A percentile compares a stretch with the other conserved stretches of the same genome.
Evolutionary conservation across 2,888 invertebrate species (phyloP).

Genomic region (Xestobium rufovillosum): DNA sequence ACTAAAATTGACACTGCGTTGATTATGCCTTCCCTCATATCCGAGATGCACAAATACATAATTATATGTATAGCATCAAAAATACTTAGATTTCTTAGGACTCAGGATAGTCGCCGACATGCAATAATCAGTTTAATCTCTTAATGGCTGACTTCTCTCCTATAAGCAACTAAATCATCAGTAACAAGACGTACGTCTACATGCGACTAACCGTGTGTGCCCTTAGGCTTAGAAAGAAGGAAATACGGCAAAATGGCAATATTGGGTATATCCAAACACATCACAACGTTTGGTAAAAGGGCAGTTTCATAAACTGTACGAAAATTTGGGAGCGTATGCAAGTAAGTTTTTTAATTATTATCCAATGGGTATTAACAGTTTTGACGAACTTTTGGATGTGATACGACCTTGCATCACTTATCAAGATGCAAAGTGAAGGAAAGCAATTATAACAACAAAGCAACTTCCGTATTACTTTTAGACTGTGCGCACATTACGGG

Average conservation of each 20-base stretch:
- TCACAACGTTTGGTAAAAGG: constrained; percentile 10
- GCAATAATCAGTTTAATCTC: no score
- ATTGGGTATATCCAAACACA: constrained; percentile 4
- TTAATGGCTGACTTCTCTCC: no score
- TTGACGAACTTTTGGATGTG: constrained; percentile 11
- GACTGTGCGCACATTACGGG: no score
- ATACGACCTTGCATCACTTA: constrained; percentile 10
- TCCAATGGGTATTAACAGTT: constrained; percentile 12
- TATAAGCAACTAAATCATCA: neutral
- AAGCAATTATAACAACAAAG: constrained; percentile 9
- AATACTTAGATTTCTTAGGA: no score
- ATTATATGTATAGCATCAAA: no score
- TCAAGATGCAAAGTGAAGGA: constrained; percentile 13
- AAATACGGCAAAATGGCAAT: neutral
- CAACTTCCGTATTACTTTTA: no score
- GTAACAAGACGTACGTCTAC: neutral
- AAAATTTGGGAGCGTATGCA: constrained; percentile 10
- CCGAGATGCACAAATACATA: no score
- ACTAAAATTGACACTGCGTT: no score
- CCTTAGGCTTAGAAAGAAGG: neutral
- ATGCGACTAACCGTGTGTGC: neutral
- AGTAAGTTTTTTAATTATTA: constrained; percentile 12
- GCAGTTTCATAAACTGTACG: constrained; percentile 8
- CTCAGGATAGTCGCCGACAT: no score
- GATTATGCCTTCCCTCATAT: no score